Conservation (phyloP, 2,888 invertebrate species). For the Aphrophora alni region DNA sequence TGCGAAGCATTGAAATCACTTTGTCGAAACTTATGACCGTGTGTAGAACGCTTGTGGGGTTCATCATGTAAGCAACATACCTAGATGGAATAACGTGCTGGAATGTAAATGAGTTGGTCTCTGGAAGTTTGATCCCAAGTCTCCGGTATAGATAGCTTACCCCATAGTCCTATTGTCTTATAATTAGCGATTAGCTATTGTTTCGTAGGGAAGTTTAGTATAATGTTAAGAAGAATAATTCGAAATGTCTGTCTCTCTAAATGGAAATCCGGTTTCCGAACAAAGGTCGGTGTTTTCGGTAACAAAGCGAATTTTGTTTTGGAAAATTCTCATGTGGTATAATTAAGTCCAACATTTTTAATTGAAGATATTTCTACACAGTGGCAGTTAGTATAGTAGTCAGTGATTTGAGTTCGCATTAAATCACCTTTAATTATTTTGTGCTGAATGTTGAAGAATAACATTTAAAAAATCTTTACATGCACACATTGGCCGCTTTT, state of each 20-base stretch:
- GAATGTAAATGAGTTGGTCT: background rate
- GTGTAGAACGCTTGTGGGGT: background rate
- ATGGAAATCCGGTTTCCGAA: no score
- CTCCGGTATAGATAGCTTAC: background rate
- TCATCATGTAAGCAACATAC: slow-evolving; percentile 9
- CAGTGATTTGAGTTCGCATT: no score
- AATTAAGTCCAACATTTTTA: no score
- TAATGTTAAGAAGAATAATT: background rate
- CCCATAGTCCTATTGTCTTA: background rate
- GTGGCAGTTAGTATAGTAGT: no score
- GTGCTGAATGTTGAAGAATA: no score
- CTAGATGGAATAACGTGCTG: background rate
- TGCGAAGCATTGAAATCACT: slow-evolving; percentile 5
- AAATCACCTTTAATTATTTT: no score
- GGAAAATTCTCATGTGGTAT: no score
- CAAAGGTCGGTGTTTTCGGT: no score
- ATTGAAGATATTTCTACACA: no score
- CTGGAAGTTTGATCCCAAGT: background rate
- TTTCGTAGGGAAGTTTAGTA: background rate
- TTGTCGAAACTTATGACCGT: background rate
- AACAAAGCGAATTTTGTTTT: no score
- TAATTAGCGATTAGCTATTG: slow-evolving; percentile 2
- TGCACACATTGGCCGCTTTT: no score
- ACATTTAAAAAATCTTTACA: no score
- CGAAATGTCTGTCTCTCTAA: background rate